Evolutionary conservation across 2,797 vertebrate species (phyloP), one percentile per base, ranked within the genome.

Genomic region (Falco naumanni): DNA sequence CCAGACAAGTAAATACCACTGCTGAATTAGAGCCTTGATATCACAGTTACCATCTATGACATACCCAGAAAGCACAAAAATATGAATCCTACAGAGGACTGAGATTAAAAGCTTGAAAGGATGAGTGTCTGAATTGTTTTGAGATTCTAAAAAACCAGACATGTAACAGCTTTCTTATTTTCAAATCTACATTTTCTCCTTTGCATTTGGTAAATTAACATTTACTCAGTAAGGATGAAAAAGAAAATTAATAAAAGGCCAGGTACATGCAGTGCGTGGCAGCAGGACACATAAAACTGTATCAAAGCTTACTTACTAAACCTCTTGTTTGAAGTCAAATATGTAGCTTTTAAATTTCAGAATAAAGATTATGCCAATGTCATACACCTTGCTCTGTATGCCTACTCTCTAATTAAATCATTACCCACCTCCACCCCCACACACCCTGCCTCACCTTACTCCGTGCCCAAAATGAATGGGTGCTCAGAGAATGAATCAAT

Each of bases 401-500:
- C 31, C 22, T 87, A 39, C n/a, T 70, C 81, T 87, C 39, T 96
- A 85, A 96, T 93, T 94, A 95, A 86, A 63, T 16, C 43, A 75
- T 91, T 60, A 80, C 41, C 65, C 59, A 34, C 20, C 63, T 17
- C 17, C 6, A 16, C 43, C 43, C 43, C 4, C 41, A 87, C 87
- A 94, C 85, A 66, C 87, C 94, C 89, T 89, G 59, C 93, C 59
- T 82, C 0, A 0, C 61, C 75, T 81, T 34, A 65, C 26, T 39
- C 72, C 25, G 6, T 95, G 45, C 37, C 50, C 87, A 47, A 79
- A 89, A 94, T 92, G 71, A 95, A 74, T 83, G 18, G 39, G 33
- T 93, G 82, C 82, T 92, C 68, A 39, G n/a, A 64, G 84, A 54
- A 78, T 95, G 87, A 95, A 94, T 94, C 94, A 83, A 75, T 85